A percentile compares a stretch with the other conserved stretches of the same genome.
phyloP scores from a whole-genome alignment of 2,888 invertebrate genomes.

The Tetrapedia diversipes region DNA sequence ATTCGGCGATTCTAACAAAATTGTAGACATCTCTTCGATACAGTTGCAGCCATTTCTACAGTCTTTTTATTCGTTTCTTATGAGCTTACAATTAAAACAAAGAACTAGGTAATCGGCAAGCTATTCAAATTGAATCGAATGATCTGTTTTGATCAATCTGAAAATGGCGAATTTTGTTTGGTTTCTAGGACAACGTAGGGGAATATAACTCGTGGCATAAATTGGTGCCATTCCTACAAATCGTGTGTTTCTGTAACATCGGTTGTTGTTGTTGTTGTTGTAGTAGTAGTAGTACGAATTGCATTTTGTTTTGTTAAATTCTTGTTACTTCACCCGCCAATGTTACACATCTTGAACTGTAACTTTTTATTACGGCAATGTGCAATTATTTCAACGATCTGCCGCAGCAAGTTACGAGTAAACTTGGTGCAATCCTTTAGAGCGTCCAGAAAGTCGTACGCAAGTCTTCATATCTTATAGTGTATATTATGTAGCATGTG shows the following conservation, averaged over 20 bases:
- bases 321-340: conserved; percentile 58
- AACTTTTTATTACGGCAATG: conserved; percentile 48
- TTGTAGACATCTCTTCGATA: no score
- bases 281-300: no score
- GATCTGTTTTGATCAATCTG: neutral
- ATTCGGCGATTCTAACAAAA: neutral
- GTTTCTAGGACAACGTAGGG: neutral
- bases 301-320: conserved; percentile 60
- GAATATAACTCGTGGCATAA: neutral
- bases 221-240: conserved; percentile 17
- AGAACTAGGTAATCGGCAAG: neutral
- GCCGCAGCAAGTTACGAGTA: conserved; percentile 46
- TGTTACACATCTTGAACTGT: conserved; percentile 39
- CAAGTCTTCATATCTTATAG: conserved; percentile 68
- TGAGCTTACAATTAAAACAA: neutral
- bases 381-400: conserved; percentile 65
- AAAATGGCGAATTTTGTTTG: conserved; percentile 2
- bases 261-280: conserved; percentile 68
- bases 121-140: neutral
- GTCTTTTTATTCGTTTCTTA: neutral
- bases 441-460: conserved; percentile 41
- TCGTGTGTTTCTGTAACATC: conserved; percentile 40
- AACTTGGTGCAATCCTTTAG: conserved; percentile 58
- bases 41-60: no score
- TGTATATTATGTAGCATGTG: conserved; percentile 72